Base-by-base conservation (phyloP, 2,113 vertebrate genomes). In the Osmerus eperlanus region DNA sequence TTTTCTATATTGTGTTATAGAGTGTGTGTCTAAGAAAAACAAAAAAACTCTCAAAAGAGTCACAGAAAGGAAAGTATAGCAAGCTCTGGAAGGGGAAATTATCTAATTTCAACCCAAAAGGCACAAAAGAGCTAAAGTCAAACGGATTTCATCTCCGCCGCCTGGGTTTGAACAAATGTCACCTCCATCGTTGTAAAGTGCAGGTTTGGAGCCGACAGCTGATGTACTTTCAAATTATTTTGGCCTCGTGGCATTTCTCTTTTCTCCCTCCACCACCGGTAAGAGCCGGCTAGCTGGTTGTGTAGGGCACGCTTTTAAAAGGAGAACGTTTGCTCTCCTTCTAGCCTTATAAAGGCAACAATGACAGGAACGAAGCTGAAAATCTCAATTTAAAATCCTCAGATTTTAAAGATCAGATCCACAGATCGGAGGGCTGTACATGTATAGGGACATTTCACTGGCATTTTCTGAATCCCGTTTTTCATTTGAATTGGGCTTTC, bases 211-310 rank as follows among this genome's bases (percentile, higher is more conserved):
- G 53, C 23, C 80, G 77, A 78, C 80, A 70, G 76, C 72, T 78
- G 64, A 83, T 71, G 73, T 61, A 73, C 73, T 67, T 21, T 23
- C 65, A 68, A 79, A 81, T 81, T 79, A 81, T 76, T 82, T 78
- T 59, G 74, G 80, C 81, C 68, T 67, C 32, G 71, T 67, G 70
- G 67, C 78, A 75, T 81, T 81, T 80, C 68, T 68, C 62, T 70
- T 28, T 75, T 36, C 41, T 12, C 41, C 41, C 41, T 12, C 2
- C 41, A 9, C 8, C 7, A 9, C 9, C 41, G 9, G 41, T 47
- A 47, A 9, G 41, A 47, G 41, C 32, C 2, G 9, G 41, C 8
- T 47, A 11, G 8, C 41, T 47, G 41, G 7, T 47, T 11, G 36
- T 9, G 5, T 41, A 7, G 6, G 36, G 76, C 77, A n/a, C 16